A percentile compares a stretch with the other conserved stretches of the same genome.
Evolutionary conservation across 2,888 invertebrate genomes (phyloP).

Genomic region (Hirtodrosophila confusa): DNA sequence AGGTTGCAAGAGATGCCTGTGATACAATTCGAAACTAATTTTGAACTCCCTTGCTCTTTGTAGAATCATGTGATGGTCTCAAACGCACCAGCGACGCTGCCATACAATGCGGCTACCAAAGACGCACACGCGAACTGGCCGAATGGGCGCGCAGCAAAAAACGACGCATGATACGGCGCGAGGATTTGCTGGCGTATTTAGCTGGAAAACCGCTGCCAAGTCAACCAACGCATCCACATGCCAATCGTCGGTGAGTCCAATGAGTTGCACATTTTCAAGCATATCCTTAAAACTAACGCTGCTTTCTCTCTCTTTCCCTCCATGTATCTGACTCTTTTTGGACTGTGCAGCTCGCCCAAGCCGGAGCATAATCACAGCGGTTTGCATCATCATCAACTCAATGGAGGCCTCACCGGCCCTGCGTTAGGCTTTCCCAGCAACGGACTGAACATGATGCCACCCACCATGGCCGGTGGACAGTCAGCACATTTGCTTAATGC

Average conservation of each 20-base stretch:
- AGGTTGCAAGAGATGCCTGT: not conserved
- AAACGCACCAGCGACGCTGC: constrained; percentile 89
- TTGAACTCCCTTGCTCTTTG: not conserved
- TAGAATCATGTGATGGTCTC: constrained; percentile 90
- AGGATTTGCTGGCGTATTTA: constrained; percentile 91
- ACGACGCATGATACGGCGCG: constrained; percentile 88
- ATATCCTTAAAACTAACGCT: constrained; percentile 7
- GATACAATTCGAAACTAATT: too few relatives aligned
- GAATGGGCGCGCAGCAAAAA: constrained; percentile 91
- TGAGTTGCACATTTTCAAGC: not conserved
- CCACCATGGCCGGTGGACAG: constrained; percentile 43
- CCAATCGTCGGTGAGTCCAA: constrained; percentile 84
- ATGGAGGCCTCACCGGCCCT: constrained; percentile 21
- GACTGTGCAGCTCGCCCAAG: constrained; percentile 80
- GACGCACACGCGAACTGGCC: constrained; percentile 89
- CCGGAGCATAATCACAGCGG: constrained; percentile 70
- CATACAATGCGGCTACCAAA: constrained; percentile 89
- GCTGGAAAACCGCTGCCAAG: constrained; percentile 89
- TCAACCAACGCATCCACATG: constrained; percentile 83
- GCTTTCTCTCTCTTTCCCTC: not conserved
- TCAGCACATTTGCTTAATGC: constrained; percentile 50
- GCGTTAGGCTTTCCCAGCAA: constrained; percentile 39
- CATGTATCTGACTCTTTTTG: not conserved
- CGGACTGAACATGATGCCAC: constrained; percentile 48
- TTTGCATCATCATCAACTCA: constrained; percentile 35